These are phyloP conservation scores for Rhamnusium bicolor DNA, from an alignment of 2,888 invertebrate species.

Conservation along the genomic window DNA sequence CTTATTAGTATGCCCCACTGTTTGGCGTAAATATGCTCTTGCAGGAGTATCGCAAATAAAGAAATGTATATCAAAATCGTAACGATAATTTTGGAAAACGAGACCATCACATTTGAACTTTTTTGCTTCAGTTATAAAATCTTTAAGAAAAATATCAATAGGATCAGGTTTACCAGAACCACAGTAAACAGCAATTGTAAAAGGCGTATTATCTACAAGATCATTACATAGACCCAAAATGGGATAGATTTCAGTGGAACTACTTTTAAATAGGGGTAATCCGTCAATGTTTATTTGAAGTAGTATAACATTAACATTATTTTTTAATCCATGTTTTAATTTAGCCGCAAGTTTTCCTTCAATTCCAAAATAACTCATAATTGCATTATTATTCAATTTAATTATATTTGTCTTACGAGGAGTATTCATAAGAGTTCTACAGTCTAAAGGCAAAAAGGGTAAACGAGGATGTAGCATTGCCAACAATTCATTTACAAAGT, in stretches of 20 bases:
- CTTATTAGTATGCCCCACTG: constrained; percentile 21
- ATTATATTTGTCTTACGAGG: constrained; percentile 31
- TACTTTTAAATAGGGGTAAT: constrained; percentile 35
- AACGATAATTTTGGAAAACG: neutral
- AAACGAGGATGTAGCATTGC: constrained; percentile 31
- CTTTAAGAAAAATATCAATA: constrained; percentile 8
- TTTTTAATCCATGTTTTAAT: neutral
- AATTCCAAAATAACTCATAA: constrained; percentile 39
- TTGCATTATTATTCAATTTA: constrained; percentile 30
- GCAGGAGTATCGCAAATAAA: constrained; percentile 33
- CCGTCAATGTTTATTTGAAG: constrained; percentile 38
- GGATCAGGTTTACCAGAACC: constrained; percentile 29
- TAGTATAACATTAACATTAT: constrained; percentile 1
- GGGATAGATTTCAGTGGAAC: constrained; percentile 33
- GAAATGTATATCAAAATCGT: constrained; percentile 12
- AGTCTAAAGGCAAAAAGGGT: constrained; percentile 27
- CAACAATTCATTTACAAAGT: constrained; percentile 26
- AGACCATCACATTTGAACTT: constrained; percentile 1
- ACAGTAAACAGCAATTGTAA: constrained; percentile 34
- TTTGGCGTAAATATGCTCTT: constrained; percentile 29
- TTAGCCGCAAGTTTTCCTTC: too few species aligned
- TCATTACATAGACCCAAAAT: constrained; percentile 29
- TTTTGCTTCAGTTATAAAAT: constrained; percentile 8
- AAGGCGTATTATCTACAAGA: constrained; percentile 28
- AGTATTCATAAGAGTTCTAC: constrained; percentile 27